Evolutionary conservation across 2,797 vertebrate genomes (phyloP).

Genomic region (Sebastes miniatus): DNA sequence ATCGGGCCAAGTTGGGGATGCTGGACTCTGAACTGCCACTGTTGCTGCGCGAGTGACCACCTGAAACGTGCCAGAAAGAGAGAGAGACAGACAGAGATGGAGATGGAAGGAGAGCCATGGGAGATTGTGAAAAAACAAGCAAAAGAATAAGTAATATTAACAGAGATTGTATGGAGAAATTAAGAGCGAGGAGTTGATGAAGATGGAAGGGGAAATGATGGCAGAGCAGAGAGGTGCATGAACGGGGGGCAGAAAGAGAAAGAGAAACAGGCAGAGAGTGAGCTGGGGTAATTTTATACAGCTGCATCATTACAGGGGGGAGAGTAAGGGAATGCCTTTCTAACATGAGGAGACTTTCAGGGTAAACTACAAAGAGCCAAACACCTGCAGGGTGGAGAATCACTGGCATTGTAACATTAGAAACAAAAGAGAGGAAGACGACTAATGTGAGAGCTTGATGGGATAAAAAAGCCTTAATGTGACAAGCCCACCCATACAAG

Average conservation of each 20-base stretch:
- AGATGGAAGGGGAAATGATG: slow-evolving; percentile 80
- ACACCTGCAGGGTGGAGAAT: slow-evolving; percentile 37
- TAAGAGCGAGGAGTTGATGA: slow-evolving; percentile 79
- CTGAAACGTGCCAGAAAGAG: slow-evolving; percentile 94
- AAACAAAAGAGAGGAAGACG: slow-evolving; percentile 37
- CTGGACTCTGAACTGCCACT: slow-evolving; percentile 99
- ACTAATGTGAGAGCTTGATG: slow-evolving; percentile 62
- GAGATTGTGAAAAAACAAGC: slow-evolving; percentile 83
- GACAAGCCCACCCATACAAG: slow-evolving; percentile 51
- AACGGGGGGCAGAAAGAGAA: slow-evolving; percentile 69
- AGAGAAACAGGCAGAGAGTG: slow-evolving; percentile 80
- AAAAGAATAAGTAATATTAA: slow-evolving; percentile 72
- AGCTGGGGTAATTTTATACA: slow-evolving; percentile 76
- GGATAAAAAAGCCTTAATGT: slow-evolving; percentile 49
- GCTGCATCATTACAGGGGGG: slow-evolving; percentile 74
- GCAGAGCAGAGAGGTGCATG: slow-evolving; percentile 76
- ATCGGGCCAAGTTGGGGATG: slow-evolving; percentile 99
- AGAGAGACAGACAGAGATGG: slow-evolving; percentile 75
- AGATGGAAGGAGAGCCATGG: slow-evolving; percentile 68
- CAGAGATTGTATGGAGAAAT: slow-evolving; percentile 71
- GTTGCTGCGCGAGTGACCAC: slow-evolving; percentile 99
- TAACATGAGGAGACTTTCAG: slow-evolving; percentile 45
- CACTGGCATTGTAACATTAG: slow-evolving; percentile 32
- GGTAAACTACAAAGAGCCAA: slow-evolving; percentile 52
- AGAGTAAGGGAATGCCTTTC: slow-evolving; percentile 49